Conservation (phyloP, 2,797 vertebrate species). For the Diceros bicornis region DNA sequence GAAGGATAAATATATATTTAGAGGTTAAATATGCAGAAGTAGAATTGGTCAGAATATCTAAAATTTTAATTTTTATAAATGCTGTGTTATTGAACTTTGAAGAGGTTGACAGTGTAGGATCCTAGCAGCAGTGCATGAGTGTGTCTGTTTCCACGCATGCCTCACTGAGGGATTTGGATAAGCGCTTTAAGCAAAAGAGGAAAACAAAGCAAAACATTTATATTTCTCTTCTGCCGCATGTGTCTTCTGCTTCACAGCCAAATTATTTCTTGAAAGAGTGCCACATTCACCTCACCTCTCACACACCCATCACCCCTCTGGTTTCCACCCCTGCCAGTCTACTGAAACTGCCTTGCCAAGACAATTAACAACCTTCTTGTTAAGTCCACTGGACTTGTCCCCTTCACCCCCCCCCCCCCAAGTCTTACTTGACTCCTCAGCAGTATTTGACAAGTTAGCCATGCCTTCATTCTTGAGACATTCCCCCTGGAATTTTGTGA, state of each 20-base stretch:
- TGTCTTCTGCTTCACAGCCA: background rate
- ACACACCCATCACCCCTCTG: background rate
- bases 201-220: background rate
- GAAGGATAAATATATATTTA: background rate
- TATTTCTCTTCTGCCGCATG: background rate
- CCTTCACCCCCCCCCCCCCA: background rate
- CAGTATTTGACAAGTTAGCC: background rate
- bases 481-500: background rate
- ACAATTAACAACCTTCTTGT: background rate
- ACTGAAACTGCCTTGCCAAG: background rate
- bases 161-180: background rate
- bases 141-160: background rate
- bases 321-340: background rate
- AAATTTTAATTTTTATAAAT: slow-evolving; percentile 7
- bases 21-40: background rate
- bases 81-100: background rate
- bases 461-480: background rate
- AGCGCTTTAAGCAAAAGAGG: background rate
- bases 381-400: background rate
- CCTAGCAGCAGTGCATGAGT: background rate
- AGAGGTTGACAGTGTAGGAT: background rate
- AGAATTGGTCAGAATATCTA: background rate
- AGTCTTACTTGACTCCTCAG: background rate
- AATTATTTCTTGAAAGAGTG: slow-evolving; percentile 5
- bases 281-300: background rate